Percentiles rank a stretch among this genome's conserved stretches.
These are phyloP conservation scores for Danaus chrysippus DNA, from an alignment of 2,888 invertebrate genomes.

Conservation along the genomic window DNA sequence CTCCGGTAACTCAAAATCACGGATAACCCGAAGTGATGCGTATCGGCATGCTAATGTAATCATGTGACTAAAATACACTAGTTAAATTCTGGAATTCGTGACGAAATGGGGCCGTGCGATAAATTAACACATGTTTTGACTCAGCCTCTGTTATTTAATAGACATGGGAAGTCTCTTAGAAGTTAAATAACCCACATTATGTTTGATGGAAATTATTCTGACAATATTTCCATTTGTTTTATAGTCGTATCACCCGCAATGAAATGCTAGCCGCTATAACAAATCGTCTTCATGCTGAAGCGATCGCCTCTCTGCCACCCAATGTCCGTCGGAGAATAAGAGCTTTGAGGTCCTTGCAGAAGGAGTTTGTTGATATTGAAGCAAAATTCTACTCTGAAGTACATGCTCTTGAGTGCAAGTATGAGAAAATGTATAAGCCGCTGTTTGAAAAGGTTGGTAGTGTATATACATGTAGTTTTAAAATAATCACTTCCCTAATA, in stretches of 20 bases:
- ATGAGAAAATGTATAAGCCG: slow-evolving; percentile 87
- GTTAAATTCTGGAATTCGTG: slow-evolving; percentile 19
- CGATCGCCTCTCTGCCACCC: slow-evolving; percentile 82
- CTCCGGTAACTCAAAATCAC: neutral
- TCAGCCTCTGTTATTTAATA: slow-evolving; percentile 14
- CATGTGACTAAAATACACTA: slow-evolving; percentile 24
- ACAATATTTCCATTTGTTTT: neutral
- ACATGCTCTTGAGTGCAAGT: slow-evolving; percentile 94
- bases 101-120: slow-evolving; percentile 21
- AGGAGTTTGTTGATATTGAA: slow-evolving; percentile 91
- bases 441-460: slow-evolving; percentile 85
- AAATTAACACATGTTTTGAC: slow-evolving; percentile 6
- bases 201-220: too few relatives aligned
- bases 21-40: neutral
- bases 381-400: slow-evolving; percentile 96
- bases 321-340: slow-evolving; percentile 89
- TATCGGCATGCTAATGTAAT: slow-evolving; percentile 22
- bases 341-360: slow-evolving; percentile 91
- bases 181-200: too few relatives aligned
- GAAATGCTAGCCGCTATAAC: slow-evolving; percentile 81
- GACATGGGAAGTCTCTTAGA: neutral
- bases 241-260: slow-evolving; percentile 69
- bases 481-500: too few relatives aligned
- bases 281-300: slow-evolving; percentile 78
- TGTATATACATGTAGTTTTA: slow-evolving; percentile 1